Evolutionary conservation across 2,888 invertebrate genomes (phyloP).

Genomic region (Dendrolimus pini): DNA sequence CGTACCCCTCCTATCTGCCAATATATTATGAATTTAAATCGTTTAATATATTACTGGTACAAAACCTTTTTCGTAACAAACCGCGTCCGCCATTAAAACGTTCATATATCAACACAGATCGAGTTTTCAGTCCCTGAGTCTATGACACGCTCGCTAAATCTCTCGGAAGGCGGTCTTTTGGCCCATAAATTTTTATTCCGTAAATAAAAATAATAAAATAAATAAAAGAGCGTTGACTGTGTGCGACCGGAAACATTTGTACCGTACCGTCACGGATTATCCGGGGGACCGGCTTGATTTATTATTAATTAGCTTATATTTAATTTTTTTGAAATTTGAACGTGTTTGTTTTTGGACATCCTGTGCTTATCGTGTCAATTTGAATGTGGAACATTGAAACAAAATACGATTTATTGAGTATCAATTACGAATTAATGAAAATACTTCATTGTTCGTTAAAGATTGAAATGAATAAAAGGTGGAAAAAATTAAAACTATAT

Average conservation of each 20-base stretch:
- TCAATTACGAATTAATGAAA: not conserved
- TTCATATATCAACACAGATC: slow-evolving; percentile 66
- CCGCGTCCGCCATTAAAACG: slow-evolving; percentile 58
- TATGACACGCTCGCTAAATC: slow-evolving; percentile 73
- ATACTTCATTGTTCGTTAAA: not conserved
- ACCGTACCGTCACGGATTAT: slow-evolving; percentile 64
- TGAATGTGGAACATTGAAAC: not conserved
- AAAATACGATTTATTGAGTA: not conserved
- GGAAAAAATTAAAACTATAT: not conserved
- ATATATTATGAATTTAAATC: slow-evolving; percentile 47
- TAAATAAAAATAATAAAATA: slow-evolving; percentile 73
- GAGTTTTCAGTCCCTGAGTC: slow-evolving; percentile 60
- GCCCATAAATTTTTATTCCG: slow-evolving; percentile 70
- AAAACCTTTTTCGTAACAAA: slow-evolving; percentile 45
- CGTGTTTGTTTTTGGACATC: slow-evolving; percentile 29
- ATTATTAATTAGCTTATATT: slow-evolving; percentile 65
- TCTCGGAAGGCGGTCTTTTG: slow-evolving; percentile 68
- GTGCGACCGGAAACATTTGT: slow-evolving; percentile 70
- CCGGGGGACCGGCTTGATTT: slow-evolving; percentile 60
- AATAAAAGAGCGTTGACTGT: slow-evolving; percentile 51
- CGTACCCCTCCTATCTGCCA: slow-evolving; percentile 22
- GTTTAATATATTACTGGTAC: slow-evolving; percentile 41
- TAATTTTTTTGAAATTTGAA: slow-evolving; percentile 34
- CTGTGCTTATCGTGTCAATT: slow-evolving; percentile 9
- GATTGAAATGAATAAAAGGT: not conserved